Percentiles rank a stretch among this genome's conserved stretches.
Conservation (phyloP, 2,888 invertebrate genomes). For the Ectemnius continuus region DNA sequence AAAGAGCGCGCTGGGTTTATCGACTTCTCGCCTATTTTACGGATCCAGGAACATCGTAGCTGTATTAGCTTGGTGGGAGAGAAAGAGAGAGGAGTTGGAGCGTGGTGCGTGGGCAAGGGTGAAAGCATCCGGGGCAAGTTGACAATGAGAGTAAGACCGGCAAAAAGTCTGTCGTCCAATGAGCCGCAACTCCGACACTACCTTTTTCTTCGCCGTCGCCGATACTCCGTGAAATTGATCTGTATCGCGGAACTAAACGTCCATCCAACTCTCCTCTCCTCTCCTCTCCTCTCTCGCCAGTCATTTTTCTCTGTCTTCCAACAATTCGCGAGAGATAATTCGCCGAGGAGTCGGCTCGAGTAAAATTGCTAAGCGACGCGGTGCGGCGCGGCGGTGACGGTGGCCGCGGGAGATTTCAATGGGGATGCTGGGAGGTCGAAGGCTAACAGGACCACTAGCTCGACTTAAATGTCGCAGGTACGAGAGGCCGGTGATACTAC, state of each 20-base stretch:
- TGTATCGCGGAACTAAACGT: not conserved
- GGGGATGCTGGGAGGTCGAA: slow-evolving; percentile 21
- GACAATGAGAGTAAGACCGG: slow-evolving; percentile 1
- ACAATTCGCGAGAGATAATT: too few species aligned
- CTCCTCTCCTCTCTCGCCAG: not conserved
- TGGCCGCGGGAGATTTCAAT: not conserved
- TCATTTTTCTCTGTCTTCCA: too few species aligned
- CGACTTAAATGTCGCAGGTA: slow-evolving; percentile 51
- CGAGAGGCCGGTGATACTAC: slow-evolving; percentile 44
- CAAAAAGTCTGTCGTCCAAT: not conserved
- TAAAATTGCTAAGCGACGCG: too few species aligned
- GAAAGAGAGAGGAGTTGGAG: too few species aligned
- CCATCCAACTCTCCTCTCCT: not conserved
- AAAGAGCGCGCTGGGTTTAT: slow-evolving; percentile 19
- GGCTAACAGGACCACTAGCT: slow-evolving; percentile 45
- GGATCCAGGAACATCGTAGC: slow-evolving; percentile 4
- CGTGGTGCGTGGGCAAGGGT: not conserved
- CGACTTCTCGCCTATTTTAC: slow-evolving; percentile 8
- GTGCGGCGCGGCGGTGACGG: too few species aligned
- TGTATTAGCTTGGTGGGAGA: too few species aligned
- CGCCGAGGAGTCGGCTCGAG: too few species aligned
- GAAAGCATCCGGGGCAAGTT: not conserved
- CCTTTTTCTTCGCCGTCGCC: not conserved
- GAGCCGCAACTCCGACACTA: not conserved
- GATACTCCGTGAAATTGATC: not conserved